Conservation (phyloP, 2,888 invertebrate species). For the Drosophila tripunctata region DNA sequence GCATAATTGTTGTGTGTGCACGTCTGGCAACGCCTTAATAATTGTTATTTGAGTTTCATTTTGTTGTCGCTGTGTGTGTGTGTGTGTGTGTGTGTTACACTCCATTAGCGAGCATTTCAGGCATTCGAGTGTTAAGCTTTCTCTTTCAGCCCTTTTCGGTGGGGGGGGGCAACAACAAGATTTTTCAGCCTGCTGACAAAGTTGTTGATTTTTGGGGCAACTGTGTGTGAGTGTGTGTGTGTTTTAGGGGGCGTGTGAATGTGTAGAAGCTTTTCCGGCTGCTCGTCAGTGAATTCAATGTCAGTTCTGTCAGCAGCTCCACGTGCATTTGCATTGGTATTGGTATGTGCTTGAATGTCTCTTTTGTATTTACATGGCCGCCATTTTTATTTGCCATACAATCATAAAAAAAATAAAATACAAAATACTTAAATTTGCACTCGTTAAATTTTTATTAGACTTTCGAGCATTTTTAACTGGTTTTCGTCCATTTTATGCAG, state of each 20-base stretch:
- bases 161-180: too few species aligned
- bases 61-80: slow-evolving; percentile 51
- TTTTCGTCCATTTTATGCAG: slow-evolving; percentile 15
- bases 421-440: slow-evolving; percentile 26
- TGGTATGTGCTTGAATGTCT: slow-evolving; percentile 27
- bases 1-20: slow-evolving; percentile 73
- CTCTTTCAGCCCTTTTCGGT: slow-evolving; percentile 78
- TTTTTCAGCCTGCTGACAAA: slow-evolving; percentile 34
- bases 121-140: slow-evolving; percentile 71
- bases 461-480: slow-evolving; percentile 25
- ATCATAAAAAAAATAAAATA: slow-evolving; percentile 7
- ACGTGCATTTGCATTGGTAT: slow-evolving; percentile 19
- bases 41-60: slow-evolving; percentile 82
- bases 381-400: slow-evolving; percentile 58
- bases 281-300: slow-evolving; percentile 79
- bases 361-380: slow-evolving; percentile 47
- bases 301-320: slow-evolving; percentile 62
- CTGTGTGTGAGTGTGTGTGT: not conserved
- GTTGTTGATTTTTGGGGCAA: slow-evolving; percentile 42
- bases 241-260: slow-evolving; percentile 33
- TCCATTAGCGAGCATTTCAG: slow-evolving; percentile 67
- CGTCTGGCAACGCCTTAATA: slow-evolving; percentile 83
- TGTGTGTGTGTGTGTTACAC: slow-evolving; percentile 63
- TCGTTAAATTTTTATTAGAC: slow-evolving; percentile 46
- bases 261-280: slow-evolving; percentile 53